Evolutionary conservation across 1,140 invertebrate species (phyloP).

Genomic region (Asbolus verrucosus): DNA sequence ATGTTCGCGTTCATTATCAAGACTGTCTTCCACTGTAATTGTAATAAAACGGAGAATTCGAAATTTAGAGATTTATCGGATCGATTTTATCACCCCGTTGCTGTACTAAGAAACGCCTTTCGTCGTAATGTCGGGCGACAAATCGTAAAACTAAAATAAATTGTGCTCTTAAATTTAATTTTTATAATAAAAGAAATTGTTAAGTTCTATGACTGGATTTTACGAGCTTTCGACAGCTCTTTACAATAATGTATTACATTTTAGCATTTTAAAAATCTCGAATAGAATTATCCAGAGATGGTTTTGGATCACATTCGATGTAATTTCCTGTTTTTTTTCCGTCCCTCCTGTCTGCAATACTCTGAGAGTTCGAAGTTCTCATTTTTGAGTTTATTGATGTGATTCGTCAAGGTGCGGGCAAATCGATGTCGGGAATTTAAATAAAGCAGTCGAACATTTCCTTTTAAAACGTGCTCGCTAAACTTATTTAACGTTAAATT

Average conservation of each 20-base stretch:
- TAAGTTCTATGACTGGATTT: no score
- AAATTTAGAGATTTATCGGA: slow-evolving; percentile 29
- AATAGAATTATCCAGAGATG: neutral
- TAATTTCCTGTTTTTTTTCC: neutral
- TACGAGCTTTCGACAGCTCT: slow-evolving; percentile 28
- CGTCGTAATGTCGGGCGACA: slow-evolving; percentile 41
- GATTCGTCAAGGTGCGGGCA: slow-evolving; percentile 1
- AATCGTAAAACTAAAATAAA: slow-evolving; percentile 53
- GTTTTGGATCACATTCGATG: no score
- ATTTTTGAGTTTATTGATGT: neutral
- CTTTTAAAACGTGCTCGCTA: neutral
- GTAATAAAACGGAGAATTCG: slow-evolving; percentile 19
- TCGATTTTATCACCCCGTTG: slow-evolving; percentile 42
- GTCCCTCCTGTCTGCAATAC: neutral
- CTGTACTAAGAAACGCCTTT: slow-evolving; percentile 40
- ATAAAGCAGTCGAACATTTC: slow-evolving; percentile 5
- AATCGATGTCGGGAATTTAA: slow-evolving; percentile 2
- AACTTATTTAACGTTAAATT: slow-evolving; percentile 14
- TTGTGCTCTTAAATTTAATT: slow-evolving; percentile 53
- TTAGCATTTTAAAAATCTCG: slow-evolving; percentile 8
- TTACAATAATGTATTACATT: slow-evolving; percentile 27
- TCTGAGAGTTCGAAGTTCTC: no score
- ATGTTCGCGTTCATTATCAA: neutral
- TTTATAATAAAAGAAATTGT: slow-evolving; percentile 53
- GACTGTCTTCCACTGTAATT: no score